Base-by-base conservation (phyloP, 2,888 invertebrate species). In the Morinoia aosen region DNA sequence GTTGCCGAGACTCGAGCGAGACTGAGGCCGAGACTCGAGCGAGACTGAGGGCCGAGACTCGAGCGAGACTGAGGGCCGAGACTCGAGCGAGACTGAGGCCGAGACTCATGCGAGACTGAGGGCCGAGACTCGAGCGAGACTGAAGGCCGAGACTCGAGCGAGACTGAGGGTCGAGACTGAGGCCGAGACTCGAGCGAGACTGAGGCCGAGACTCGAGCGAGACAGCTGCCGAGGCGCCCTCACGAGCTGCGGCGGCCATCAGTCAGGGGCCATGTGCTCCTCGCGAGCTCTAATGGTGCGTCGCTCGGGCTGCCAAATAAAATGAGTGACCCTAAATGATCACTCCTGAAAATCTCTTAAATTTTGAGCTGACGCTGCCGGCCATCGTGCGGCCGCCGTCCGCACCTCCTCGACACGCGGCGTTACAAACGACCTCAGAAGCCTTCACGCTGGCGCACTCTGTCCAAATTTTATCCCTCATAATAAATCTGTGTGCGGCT, bases 321-420 rank as follows among this genome's bases (percentile, higher is more conserved):
- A 76, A 76, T 19, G 76, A 76, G 76, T 76, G 76, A 76, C 76
- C 76, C 33, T 76, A 76, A 76, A 76, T 76, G 76, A 76, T 76
- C 76, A 76, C 76, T 25, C 25, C 14, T 33, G 25, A 16, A 76
- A 76, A 76, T 76, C 76, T 76, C 76, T 33, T 76, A 76, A 76
- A 76, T 76, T 76, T 76, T 1, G 76, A 33, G 76, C 76, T 76
- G 76, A 76, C 7, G 76, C 33, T 33, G 76, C 25, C 25, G 76
- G 76, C 76, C 25, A 76, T 76, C 76, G 33, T 10, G 33, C 8
- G 76, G 76, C 76, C 76, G 10, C 76, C 76, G 25, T 76, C 25
- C 76, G 76, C 76, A 19, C 76, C 25, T 61, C 76, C 25, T 76
- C 25, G 76, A 76, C 33, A 33, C 76, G 33, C 33, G 3, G 76